Percentiles rank a stretch among this genome's conserved stretches.
Evolutionary conservation across 2,888 invertebrate species (phyloP).

Genomic region (Ormyrus labotus): DNA sequence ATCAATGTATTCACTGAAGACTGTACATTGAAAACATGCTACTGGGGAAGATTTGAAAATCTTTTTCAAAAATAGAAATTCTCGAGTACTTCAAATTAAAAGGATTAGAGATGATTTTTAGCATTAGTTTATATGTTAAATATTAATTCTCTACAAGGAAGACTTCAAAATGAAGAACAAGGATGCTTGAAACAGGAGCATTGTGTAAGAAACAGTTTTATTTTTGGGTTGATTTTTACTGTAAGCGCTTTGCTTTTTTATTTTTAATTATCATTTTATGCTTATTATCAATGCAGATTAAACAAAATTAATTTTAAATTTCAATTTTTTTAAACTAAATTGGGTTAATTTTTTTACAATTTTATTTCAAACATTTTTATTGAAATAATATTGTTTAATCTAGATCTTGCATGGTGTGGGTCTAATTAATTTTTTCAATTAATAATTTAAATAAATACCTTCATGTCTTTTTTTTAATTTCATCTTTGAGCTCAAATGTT

Average conservation of each 20-base stretch:
- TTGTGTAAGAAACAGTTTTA: constrained; percentile 29
- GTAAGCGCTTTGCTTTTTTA: constrained; percentile 5
- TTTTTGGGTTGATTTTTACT: constrained; percentile 17
- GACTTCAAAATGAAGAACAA: background rate
- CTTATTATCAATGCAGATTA: constrained; percentile 25
- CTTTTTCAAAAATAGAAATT: too few relatives aligned
- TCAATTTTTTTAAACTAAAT: background rate
- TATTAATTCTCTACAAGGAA: background rate
- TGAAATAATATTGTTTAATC: constrained; percentile 16
- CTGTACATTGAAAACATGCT: too few relatives aligned
- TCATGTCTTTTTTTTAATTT: background rate
- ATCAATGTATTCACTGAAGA: too few relatives aligned
- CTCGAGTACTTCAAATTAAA: too few relatives aligned
- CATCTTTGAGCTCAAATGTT: background rate
- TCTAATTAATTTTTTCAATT: too few relatives aligned
- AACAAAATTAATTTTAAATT: constrained; percentile 15
- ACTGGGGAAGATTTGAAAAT: too few relatives aligned
- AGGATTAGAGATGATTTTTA: too few relatives aligned
- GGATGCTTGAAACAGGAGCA: background rate
- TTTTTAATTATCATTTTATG: constrained; percentile 1
- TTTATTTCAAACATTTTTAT: background rate
- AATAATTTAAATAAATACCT: too few relatives aligned
- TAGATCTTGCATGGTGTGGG: constrained; percentile 25
- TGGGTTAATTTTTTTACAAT: background rate
- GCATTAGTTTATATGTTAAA: too few relatives aligned